These are phyloP conservation scores for Deilephila porcellus DNA, from an alignment of 2,888 invertebrate species.

Conservation along the genomic window DNA sequence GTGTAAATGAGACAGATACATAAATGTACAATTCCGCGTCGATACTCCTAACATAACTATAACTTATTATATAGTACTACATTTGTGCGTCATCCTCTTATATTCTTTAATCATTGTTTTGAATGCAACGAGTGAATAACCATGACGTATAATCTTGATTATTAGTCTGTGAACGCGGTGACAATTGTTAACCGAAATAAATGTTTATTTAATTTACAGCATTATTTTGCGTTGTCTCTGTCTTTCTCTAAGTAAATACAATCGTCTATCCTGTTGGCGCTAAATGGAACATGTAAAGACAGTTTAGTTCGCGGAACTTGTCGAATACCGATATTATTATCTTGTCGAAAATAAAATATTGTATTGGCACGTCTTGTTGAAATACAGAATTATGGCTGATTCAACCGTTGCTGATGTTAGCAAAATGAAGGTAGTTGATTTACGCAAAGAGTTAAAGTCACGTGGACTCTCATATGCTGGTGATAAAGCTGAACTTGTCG, in stretches of 20 bases:
- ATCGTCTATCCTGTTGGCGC: background rate
- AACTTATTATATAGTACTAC: too few relatives aligned
- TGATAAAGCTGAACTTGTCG: slow-evolving; percentile 92
- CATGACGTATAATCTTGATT: too few relatives aligned
- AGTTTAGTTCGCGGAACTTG: background rate
- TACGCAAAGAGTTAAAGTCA: slow-evolving; percentile 92
- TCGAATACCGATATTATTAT: background rate
- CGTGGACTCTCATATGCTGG: slow-evolving; percentile 90
- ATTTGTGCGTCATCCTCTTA: too few relatives aligned
- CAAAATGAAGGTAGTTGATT: slow-evolving; percentile 90
- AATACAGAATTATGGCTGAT: slow-evolving; percentile 54
- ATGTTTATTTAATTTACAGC: background rate
- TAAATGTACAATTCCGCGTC: too few relatives aligned
- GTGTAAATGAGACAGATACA: too few relatives aligned
- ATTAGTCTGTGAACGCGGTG: too few relatives aligned
- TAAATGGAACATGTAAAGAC: background rate
- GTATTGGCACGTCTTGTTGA: background rate
- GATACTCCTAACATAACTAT: too few relatives aligned
- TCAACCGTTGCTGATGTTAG: slow-evolving; percentile 64
- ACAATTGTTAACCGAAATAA: too few relatives aligned
- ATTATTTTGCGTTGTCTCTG: background rate
- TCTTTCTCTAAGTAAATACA: background rate
- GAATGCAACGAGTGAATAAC: too few relatives aligned
- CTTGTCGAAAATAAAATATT: background rate
- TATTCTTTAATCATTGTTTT: too few relatives aligned